Conservation (phyloP, 53 echinoderm and acorn worm genomes). For the Temnopleurus reevesii region DNA sequence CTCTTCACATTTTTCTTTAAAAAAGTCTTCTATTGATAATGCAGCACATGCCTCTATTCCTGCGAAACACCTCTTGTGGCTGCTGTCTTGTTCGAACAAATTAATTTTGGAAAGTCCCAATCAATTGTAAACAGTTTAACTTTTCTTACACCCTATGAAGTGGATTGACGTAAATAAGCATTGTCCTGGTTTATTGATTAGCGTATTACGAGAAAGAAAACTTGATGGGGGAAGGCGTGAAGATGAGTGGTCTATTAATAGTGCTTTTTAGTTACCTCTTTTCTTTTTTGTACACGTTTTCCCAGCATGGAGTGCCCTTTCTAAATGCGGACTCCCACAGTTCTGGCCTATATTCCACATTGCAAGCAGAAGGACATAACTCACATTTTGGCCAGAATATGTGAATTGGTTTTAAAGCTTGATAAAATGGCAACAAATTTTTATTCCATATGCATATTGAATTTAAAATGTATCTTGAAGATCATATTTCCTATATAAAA, state of each 20-base stretch:
- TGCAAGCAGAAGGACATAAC: too few species aligned
- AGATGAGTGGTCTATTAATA: background rate
- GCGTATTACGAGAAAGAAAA: conserved; percentile 6
- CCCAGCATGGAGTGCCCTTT: background rate
- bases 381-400: too few species aligned
- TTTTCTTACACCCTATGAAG: background rate
- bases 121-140: conserved; percentile 48
- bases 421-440: too few species aligned
- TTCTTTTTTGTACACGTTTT: background rate
- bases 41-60: background rate
- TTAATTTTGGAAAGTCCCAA: background rate
- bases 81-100: background rate
- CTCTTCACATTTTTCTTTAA: background rate
- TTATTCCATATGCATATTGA: too few species aligned
- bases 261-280: background rate
- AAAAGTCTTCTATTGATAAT: background rate
- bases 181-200: conserved; percentile 36
- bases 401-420: too few species aligned
- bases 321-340: conserved; percentile 7
- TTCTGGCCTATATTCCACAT: conserved; percentile 16
- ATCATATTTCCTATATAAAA: too few species aligned
- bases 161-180: conserved; percentile 42
- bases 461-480: too few species aligned
- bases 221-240: background rate
- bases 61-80: background rate